Base-by-base conservation (phyloP, 1,140 invertebrate genomes). In the Pseudomyrmex dendroicus region DNA sequence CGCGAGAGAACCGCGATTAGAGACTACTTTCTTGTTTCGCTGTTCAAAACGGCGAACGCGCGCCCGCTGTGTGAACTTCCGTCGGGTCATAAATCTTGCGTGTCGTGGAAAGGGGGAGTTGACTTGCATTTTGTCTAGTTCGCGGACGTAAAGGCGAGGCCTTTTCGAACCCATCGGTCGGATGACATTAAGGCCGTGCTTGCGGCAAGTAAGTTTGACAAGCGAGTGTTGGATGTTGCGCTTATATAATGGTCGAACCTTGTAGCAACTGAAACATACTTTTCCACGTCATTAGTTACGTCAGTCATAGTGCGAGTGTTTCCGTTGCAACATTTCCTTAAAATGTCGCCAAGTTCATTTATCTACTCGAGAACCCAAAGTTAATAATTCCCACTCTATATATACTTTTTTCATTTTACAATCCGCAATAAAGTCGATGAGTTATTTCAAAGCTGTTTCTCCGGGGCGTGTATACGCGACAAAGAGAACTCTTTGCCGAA, bases 51-150 rank as follows among this genome's bases (percentile, higher is more conserved):
- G 35, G 4, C 35, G 35, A 48, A 77, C 66, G 9, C 15, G 54
- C 17, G 59, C 48, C 62, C n/a, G 54, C 44, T 48, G 15, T 2
- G n/a, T 22, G 66, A 80, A 80, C 66, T 72, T 72, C 59, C 66
- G 44, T 13, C 63, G 15, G 54, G 54, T 72, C 76, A 80, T 80
- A 80, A 80, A 80, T 80, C 76, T 80, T 20, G 12, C 44, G 44
- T 25, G 54, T 70, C 66, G 22, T 8, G 66, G 20, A 56, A 0
- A 52, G 9, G 50, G 3, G 3, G 5, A 35, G 64, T 78, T 78
- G 76, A 78, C 76, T 70, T 48, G 76, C 44, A 80, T 80, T 80
- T 80, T 80, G 76, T 80, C 66, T 80, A 72, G 35, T 48, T 70
- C 76, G n/a, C 44, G 22, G 8, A 35, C 54, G 54, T 59, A 59